Base-by-base conservation (phyloP, 2,797 vertebrate genomes). In the Mormyrops boulengeri region DNA sequence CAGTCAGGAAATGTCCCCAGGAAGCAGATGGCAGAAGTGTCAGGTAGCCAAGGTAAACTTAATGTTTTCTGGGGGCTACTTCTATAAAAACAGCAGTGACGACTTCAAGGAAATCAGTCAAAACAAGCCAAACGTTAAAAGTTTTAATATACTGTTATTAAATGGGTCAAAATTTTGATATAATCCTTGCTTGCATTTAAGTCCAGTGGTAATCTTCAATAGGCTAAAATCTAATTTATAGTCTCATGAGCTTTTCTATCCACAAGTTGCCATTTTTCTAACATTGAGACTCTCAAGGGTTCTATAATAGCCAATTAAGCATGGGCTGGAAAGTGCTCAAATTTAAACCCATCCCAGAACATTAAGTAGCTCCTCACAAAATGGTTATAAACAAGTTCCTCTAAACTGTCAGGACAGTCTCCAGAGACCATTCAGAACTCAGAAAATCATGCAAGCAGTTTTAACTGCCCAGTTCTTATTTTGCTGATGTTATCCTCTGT, bases 241-340 rank as follows among this genome's bases (percentile, higher is more conserved):
- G 14, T 85, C 84, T 66, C 82, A 1, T 12, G 87, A 88, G 82
- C 34, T 66, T 62, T 69, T 73, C 77, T 77, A 87, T 89, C 89
- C 60, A 38, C 88, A 89, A 88, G 87, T 8, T 82, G 82, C 88
- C 89, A 82, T 66, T 77, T 89, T 82, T 87, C 85, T 84, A 82
- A 82, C 88, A 66, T 88, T 77, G 19, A 60, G 34, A 66, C 88
- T 89, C 80, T 34, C 88, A 69, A 66, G 82, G 77, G 88, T 90
- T 89, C 90, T 22, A 85, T 93, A 92, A 93, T 92, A 90, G 88
- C 88, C 92, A 92, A 92, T 92, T 94, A 93, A 90, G 85, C 49
- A 62, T 88, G 57, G 89, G 88, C 82, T 89, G 89, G 88, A 85
- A 89, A 89, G 88, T 53, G 50, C 26, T 89, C n/a, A 85, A 84